Evolutionary conservation across 2,888 invertebrate genomes (phyloP).

Genomic region (Folsomia manolachei): DNA sequence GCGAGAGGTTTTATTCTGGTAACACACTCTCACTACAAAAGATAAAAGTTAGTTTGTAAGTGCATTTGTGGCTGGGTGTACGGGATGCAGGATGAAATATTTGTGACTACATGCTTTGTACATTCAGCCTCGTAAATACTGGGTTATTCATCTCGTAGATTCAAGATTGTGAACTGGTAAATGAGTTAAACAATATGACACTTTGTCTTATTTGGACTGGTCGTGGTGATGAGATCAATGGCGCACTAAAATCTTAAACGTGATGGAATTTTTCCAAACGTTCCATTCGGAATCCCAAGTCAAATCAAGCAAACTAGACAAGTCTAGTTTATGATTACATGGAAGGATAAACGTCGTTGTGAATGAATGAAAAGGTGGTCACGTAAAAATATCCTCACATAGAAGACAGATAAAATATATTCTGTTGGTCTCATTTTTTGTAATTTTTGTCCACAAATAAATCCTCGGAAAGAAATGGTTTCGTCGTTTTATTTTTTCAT

Average conservation of each 20-base stretch:
- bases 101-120: not conserved
- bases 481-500: no score
- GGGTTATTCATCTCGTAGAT: not conserved
- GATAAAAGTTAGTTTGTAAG: no score
- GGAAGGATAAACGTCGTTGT: not conserved
- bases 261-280: not conserved
- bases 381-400: not conserved
- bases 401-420: not conserved
- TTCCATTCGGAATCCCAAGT: not conserved
- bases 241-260: not conserved
- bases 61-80: no score
- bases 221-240: not conserved
- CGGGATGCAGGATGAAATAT: not conserved
- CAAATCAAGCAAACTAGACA: not conserved
- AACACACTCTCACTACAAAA: no score
- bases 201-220: not conserved
- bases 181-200: not conserved
- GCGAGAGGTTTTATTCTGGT: no score
- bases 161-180: not conserved
- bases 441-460: not conserved
- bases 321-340: not conserved
- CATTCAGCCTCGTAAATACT: not conserved
- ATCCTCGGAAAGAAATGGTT: no score
- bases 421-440: not conserved
- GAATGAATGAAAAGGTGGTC: constrained; percentile 4